These are phyloP conservation scores for Xanthia icteritia DNA, from an alignment of 2,888 invertebrate genomes.

Conservation along the genomic window DNA sequence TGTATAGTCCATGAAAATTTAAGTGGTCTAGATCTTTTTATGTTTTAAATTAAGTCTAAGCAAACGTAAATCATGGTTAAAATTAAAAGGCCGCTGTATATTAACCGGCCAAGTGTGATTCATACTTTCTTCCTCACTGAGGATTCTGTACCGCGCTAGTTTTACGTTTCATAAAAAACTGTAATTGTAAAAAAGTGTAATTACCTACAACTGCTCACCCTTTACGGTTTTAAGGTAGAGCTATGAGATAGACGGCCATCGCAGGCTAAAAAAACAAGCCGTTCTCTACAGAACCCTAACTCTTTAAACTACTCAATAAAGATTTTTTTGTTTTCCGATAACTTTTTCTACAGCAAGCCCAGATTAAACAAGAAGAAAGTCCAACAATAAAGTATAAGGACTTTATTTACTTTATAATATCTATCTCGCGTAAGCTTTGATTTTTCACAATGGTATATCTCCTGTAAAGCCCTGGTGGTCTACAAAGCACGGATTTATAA, in stretches of 20 bases:
- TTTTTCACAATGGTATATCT: slow-evolving; percentile 11
- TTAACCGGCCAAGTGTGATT: neutral
- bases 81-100: neutral
- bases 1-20: neutral
- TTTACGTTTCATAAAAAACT: neutral
- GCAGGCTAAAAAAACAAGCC: neutral
- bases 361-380: slow-evolving; percentile 40
- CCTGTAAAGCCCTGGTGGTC: neutral
- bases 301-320: too few relatives aligned
- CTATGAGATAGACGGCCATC: neutral
- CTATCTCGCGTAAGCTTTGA: slow-evolving; percentile 17
- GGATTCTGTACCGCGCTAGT: neutral
- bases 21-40: neutral
- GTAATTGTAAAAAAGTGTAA: too few relatives aligned
- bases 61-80: neutral
- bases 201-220: neutral
- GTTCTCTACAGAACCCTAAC: neutral
- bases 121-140: neutral
- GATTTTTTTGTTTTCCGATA: too few relatives aligned
- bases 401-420: slow-evolving; percentile 13
- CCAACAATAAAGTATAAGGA: slow-evolving; percentile 18
- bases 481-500: neutral
- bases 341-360: slow-evolving; percentile 14
- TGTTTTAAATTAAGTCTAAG: neutral
- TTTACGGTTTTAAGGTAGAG: neutral